Percentiles rank a stretch among this genome's conserved stretches.
These are phyloP conservation scores for Megalonaias nervosa DNA, from an alignment of 1,140 invertebrate species.

Conservation along the genomic window DNA sequence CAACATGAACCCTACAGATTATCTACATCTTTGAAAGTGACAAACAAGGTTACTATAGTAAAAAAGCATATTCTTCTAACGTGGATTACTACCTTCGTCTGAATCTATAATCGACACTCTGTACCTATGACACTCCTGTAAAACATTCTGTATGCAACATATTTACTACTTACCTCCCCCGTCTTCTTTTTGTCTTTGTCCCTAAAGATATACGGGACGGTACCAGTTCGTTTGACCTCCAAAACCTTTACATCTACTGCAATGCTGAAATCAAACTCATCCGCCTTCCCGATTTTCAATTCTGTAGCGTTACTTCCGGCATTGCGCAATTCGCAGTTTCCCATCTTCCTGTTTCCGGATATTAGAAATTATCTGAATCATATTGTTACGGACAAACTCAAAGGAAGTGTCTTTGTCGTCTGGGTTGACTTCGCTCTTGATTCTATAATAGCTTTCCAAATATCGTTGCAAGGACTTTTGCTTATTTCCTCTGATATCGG, in stretches of 20 bases:
- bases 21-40: not conserved
- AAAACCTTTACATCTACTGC: not conserved
- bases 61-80: not conserved
- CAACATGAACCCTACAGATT: not conserved
- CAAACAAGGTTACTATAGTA: not conserved
- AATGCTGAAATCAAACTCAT: slow-evolving; percentile 13
- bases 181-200: not conserved
- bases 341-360: slow-evolving; percentile 5
- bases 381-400: not conserved
- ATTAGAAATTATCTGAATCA: not conserved
- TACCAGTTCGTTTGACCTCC: not conserved
- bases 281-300: slow-evolving; percentile 19
- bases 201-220: not conserved
- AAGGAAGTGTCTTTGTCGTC: slow-evolving; percentile 9
- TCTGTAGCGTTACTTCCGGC: slow-evolving; percentile 10
- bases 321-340: not conserved
- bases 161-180: not conserved
- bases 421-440: not conserved
- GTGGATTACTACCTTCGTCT: too few species aligned
- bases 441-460: slow-evolving; percentile 4
- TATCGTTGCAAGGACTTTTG: not conserved
- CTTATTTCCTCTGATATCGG: slow-evolving; percentile 3
- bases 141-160: not conserved
- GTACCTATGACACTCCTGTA: too few species aligned
- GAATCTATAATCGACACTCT: too few species aligned